Conservation (phyloP, 2,113 vertebrate genomes). For the Amazona vittata region DNA sequence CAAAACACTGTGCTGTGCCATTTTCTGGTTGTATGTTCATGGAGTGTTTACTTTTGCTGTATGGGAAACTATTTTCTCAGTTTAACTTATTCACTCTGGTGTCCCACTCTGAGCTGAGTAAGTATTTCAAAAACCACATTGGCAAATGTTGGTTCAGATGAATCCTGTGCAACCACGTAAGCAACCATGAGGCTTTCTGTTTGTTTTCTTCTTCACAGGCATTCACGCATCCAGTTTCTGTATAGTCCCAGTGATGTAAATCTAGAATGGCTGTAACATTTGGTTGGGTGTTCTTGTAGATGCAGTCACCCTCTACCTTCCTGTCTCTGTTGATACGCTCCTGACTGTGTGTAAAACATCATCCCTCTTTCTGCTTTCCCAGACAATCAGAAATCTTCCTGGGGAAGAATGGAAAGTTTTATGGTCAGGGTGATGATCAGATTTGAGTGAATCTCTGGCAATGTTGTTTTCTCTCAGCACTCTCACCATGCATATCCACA, state of each 20-base stretch:
- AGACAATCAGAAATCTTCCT: neutral
- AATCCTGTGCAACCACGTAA: neutral
- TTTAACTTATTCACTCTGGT: neutral
- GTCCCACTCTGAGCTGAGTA: neutral
- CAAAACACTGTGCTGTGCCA: conserved; percentile 5
- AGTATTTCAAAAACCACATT: neutral
- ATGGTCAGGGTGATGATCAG: neutral
- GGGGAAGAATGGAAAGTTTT: neutral
- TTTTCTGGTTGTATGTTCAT: neutral
- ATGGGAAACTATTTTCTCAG: neutral
- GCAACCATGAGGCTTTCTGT: neutral
- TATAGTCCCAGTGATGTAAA: neutral
- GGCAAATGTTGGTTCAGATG: neutral
- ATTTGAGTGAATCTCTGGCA: neutral
- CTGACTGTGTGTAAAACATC: neutral
- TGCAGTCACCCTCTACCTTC: neutral
- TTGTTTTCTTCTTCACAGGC: neutral
- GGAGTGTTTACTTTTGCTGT: neutral
- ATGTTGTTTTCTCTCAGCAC: neutral
- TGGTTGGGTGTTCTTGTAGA: neutral
- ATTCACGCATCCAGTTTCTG: neutral
- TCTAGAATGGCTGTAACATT: neutral
- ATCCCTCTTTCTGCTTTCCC: neutral
- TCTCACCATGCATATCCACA: neutral
- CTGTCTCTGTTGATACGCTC: neutral